Conservation (phyloP, 2,888 invertebrate genomes). For the Parasteatoda lunata region DNA sequence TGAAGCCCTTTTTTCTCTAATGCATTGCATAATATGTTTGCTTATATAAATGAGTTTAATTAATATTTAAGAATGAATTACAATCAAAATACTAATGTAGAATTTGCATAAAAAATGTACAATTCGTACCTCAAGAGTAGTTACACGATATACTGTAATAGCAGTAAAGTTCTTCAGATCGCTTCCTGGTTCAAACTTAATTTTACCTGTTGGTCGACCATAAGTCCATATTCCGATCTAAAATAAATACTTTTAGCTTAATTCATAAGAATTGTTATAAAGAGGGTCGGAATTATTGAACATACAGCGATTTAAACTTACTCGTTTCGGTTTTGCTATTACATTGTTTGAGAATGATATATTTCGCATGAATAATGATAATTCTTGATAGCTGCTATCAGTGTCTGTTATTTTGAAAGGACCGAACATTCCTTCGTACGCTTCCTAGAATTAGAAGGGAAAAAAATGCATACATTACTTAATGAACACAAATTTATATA, state of each 20-base stretch:
- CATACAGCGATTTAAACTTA: conserved; percentile 6
- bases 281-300: neutral
- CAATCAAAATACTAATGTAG: neutral
- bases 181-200: conserved; percentile 81
- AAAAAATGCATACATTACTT: neutral
- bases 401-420: conserved; percentile 51
- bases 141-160: conserved; percentile 88
- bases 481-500: neutral
- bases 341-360: conserved; percentile 42
- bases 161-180: conserved; percentile 81
- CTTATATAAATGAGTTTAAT: too few species aligned
- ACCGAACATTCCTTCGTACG: conserved; percentile 64
- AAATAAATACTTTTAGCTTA: conserved; percentile 35
- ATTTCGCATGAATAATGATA: conserved; percentile 68
- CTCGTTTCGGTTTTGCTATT: conserved; percentile 19
- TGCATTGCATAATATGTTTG: too few species aligned
- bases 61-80: neutral
- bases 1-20: too few species aligned
- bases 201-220: conserved; percentile 76
- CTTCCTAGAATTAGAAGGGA: conserved; percentile 24
- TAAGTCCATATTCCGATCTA: conserved; percentile 70
- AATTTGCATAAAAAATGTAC: too few species aligned
- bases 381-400: conserved; percentile 58
- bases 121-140: conserved; percentile 84
- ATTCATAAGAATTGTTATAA: neutral